Evolutionary conservation across 2,888 invertebrate species (phyloP).

Genomic region (Brachypterus glaber): DNA sequence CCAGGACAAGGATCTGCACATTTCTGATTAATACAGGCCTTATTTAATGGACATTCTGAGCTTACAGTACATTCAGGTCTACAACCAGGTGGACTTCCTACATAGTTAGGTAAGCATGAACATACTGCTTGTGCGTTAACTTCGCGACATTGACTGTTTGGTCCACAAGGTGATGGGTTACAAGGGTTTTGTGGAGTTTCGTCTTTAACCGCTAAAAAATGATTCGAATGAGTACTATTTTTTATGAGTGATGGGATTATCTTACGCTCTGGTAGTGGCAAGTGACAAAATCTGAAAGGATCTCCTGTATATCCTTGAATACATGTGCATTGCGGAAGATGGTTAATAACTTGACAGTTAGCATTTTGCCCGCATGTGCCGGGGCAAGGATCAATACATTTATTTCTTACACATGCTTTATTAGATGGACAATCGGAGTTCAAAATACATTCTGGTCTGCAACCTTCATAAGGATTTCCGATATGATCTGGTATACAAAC

Average conservation of each 20-base stretch:
- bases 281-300: conserved; percentile 57
- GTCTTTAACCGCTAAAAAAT: conserved; percentile 24
- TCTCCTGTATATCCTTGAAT: conserved; percentile 65
- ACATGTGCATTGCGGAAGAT: conserved; percentile 62
- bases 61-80: conserved; percentile 50
- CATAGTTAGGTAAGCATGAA: conserved; percentile 50
- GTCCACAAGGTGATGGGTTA: conserved; percentile 65
- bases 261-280: conserved; percentile 42
- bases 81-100: conserved; percentile 54
- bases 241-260: no score
- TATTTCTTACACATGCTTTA: conserved; percentile 60
- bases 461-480: conserved; percentile 70
- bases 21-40: conserved; percentile 38
- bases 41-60: conserved; percentile 46
- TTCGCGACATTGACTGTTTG: conserved; percentile 65
- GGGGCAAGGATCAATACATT: conserved; percentile 68
- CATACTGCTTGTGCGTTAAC: conserved; percentile 49
- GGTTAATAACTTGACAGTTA: conserved; percentile 61
- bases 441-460: conserved; percentile 64
- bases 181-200: conserved; percentile 48
- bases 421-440: conserved; percentile 65
- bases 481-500: conserved; percentile 59
- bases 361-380: conserved; percentile 68
- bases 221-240: no score
- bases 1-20: conserved; percentile 45